These are phyloP conservation scores for Stictonetta naevosa DNA, from an alignment of 2,113 vertebrate genomes.

Conservation along the genomic window DNA sequence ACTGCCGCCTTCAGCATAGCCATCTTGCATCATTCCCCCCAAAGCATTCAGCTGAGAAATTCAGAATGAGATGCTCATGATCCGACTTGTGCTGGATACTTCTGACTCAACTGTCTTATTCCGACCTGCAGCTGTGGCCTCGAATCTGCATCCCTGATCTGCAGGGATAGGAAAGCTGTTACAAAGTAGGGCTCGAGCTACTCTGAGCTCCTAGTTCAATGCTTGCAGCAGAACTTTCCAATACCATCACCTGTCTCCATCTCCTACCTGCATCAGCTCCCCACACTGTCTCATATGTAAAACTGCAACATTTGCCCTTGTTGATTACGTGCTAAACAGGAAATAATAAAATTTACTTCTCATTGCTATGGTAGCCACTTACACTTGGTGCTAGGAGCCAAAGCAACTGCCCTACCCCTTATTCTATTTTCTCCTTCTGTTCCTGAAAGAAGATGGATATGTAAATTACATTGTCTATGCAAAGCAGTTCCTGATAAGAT, in stretches of 20 bases:
- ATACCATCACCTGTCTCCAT: neutral
- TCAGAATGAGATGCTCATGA: neutral
- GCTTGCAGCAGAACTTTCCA: neutral
- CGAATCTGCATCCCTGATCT: neutral
- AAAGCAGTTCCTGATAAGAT: neutral
- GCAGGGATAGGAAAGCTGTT: neutral
- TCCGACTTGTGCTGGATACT: neutral
- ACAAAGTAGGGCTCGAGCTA: neutral
- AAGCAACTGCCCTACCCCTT: neutral
- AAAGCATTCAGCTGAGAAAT: neutral
- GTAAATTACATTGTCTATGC: neutral
- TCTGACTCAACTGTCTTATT: neutral
- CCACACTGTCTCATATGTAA: neutral
- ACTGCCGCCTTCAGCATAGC: neutral
- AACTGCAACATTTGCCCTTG: neutral
- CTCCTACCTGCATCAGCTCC: neutral
- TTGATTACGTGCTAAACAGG: neutral
- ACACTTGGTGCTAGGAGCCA: neutral
- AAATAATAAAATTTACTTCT: neutral
- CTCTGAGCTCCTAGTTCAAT: neutral
- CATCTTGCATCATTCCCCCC: neutral
- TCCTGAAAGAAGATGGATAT: neutral
- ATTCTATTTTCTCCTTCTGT: neutral
- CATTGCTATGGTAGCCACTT: slow-evolving; percentile 40
- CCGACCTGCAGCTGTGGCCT: neutral